Evolutionary conservation across 2,113 vertebrate species (phyloP).

Genomic region (Sphyrna mokarran): DNA sequence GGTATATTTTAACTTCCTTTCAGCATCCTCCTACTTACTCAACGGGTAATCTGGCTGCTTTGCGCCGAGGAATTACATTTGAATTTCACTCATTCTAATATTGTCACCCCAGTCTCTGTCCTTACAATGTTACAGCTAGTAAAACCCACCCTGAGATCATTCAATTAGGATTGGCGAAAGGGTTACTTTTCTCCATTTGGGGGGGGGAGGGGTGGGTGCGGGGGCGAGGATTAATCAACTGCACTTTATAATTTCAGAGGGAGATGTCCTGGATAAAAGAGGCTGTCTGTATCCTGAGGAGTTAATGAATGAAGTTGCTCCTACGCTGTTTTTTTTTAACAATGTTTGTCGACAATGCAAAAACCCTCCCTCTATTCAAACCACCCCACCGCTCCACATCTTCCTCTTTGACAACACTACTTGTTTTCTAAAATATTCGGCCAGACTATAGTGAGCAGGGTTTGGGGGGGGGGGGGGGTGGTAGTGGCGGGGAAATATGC

Average conservation of each 20-base stretch:
- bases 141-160: not conserved
- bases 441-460: not conserved
- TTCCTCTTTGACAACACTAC: not conserved
- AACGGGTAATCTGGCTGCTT: not conserved
- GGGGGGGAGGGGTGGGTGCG: no score
- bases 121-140: not conserved
- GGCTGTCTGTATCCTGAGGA: not conserved
- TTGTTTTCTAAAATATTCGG: not conserved
- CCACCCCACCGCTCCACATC: no score
- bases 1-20: not conserved
- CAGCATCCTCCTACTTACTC: no score
- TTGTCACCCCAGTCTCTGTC: no score
- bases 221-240: not conserved
- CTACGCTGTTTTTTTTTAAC: not conserved
- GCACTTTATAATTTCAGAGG: not conserved
- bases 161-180: not conserved
- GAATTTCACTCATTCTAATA: no score
- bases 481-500: not conserved
- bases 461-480: no score
- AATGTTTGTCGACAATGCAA: not conserved
- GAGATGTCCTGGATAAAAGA: no score
- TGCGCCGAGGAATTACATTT: no score
- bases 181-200: not conserved
- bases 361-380: not conserved
- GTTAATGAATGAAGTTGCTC: not conserved